phyloP scores from a whole-genome alignment of 2,797 vertebrate species.

The Trachurus trachurus region DNA sequence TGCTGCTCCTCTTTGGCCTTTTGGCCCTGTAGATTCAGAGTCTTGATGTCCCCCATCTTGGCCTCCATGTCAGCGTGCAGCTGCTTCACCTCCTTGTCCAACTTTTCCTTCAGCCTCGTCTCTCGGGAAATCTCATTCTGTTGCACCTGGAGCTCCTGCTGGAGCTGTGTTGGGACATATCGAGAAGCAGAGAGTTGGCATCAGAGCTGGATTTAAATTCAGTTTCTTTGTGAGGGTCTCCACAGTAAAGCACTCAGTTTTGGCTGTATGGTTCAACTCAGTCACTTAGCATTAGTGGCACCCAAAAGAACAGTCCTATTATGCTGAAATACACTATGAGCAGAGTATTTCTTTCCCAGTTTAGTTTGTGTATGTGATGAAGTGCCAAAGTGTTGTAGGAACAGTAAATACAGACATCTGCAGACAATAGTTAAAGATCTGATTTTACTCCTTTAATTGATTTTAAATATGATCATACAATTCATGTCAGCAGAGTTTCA shows the following conservation, averaged over 20 bases:
- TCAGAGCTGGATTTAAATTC: neutral
- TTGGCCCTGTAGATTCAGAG: slow-evolving; percentile 84
- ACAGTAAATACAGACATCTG: neutral
- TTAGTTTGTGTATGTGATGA: neutral
- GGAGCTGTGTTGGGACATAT: slow-evolving; percentile 58
- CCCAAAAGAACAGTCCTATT: neutral
- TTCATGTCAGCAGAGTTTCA: too few relatives aligned
- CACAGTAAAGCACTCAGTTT: neutral
- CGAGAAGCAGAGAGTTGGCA: slow-evolving; percentile 32
- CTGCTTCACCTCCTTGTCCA: slow-evolving; percentile 92
- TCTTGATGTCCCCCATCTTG: slow-evolving; percentile 87
- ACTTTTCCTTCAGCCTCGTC: slow-evolving; percentile 89
- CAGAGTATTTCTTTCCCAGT: neutral
- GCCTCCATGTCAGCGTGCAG: slow-evolving; percentile 86
- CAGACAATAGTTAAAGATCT: neutral
- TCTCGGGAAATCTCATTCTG: slow-evolving; percentile 92
- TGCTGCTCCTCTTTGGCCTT: slow-evolving; percentile 90
- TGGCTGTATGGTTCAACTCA: neutral
- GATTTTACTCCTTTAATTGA: neutral
- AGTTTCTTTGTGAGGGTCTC: neutral
- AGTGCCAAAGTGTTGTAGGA: neutral
- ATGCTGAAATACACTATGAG: neutral
- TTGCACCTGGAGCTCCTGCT: slow-evolving; percentile 87
- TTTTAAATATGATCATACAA: too few relatives aligned
- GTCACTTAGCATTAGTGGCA: neutral